Evolutionary conservation across 1,140 invertebrate species (phyloP).

Genomic region (Camponotus pennsylvanicus): DNA sequence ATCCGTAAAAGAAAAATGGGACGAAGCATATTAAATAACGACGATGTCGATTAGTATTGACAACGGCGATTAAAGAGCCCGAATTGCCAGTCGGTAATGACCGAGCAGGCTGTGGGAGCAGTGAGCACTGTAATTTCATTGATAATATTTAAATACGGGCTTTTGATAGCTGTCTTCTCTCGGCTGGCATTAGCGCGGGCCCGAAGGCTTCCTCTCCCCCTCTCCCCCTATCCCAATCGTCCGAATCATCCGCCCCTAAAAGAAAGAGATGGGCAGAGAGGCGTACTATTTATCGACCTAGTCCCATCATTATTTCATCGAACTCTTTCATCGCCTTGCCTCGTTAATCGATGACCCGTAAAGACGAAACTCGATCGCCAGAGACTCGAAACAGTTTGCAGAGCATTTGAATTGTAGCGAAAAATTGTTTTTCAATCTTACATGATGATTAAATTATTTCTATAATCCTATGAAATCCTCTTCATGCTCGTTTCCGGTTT

Average conservation of each 20-base stretch:
- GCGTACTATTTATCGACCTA: conserved; percentile 83
- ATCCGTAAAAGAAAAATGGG: conserved; percentile 23
- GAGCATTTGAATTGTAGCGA: background rate
- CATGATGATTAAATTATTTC: background rate
- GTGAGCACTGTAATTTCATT: conserved; percentile 83
- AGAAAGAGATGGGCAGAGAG: conserved; percentile 52
- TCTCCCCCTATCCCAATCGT: conserved; percentile 14
- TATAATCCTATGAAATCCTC: background rate
- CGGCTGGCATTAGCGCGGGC: conserved; percentile 74
- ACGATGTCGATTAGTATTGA: conserved; percentile 83
- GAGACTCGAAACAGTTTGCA: background rate
- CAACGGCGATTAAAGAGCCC: conserved; percentile 82
- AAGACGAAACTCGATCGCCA: conserved; percentile 32
- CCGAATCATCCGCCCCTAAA: conserved; percentile 64
- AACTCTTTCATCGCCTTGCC: conserved; percentile 83
- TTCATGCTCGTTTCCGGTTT: background rate
- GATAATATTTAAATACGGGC: conserved; percentile 85
- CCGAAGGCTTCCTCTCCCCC: conserved; percentile 32
- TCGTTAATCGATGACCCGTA: conserved; percentile 76
- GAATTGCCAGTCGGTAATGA: conserved; percentile 79
- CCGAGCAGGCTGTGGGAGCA: conserved; percentile 61
- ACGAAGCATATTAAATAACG: conserved; percentile 83
- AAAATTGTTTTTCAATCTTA: background rate
- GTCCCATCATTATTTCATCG: conserved; percentile 84
- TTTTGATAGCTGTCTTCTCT: conserved; percentile 83